Evolutionary conservation across 2,113 vertebrate genomes (phyloP).

Genomic region (Nettapus auritus): DNA sequence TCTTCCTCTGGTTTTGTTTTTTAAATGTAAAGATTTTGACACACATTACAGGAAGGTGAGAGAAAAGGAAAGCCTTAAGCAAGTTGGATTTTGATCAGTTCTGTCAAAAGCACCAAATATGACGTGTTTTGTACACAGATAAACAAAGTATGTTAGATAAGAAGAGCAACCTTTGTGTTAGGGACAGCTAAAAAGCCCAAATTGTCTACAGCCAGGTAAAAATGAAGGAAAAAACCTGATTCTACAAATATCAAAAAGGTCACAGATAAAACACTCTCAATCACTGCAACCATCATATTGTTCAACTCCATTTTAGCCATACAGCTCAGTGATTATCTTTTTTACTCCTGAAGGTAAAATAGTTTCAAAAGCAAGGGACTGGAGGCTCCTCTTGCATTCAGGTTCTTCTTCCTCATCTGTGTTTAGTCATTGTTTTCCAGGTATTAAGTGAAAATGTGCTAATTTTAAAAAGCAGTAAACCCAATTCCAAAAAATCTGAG

Average conservation of each 20-base stretch:
- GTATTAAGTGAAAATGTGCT: neutral
- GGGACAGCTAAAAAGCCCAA: neutral
- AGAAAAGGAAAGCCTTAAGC: neutral
- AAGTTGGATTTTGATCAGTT: slow-evolving; percentile 9
- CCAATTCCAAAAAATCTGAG: neutral
- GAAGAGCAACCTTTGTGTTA: neutral
- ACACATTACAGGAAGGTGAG: neutral
- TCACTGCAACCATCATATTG: neutral
- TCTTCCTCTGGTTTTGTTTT: neutral
- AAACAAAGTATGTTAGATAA: neutral
- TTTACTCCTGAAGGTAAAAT: neutral
- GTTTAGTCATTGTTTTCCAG: neutral
- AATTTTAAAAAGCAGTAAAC: neutral
- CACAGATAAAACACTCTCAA: neutral
- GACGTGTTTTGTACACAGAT: neutral
- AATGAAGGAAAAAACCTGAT: neutral
- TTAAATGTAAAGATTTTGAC: slow-evolving; percentile 33
- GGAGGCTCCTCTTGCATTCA: neutral
- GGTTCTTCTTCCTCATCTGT: neutral
- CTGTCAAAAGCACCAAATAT: slow-evolving; percentile 16
- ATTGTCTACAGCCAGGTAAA: neutral
- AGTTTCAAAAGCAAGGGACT: neutral
- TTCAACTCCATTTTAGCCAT: neutral
- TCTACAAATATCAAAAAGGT: neutral
- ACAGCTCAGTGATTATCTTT: neutral